phyloP scores from a whole-genome alignment of 2,113 vertebrate species.

The Promerops cafer region DNA sequence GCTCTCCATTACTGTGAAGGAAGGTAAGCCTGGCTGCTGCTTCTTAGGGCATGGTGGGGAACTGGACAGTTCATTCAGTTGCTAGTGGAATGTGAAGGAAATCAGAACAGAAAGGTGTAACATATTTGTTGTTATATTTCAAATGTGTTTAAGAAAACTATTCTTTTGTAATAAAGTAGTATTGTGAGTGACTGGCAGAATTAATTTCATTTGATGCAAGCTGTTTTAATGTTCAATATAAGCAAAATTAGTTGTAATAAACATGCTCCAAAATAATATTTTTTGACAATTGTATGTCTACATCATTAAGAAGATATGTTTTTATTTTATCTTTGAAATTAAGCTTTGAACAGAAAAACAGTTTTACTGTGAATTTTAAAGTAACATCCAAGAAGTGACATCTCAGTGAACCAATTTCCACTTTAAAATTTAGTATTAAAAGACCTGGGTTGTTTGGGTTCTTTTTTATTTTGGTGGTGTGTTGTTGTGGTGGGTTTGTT shows the following conservation, averaged over 20 bases:
- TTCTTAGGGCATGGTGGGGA: not conserved
- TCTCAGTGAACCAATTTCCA: not conserved
- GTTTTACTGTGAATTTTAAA: not conserved
- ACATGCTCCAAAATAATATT: not conserved
- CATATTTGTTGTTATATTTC: not conserved
- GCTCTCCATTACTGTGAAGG: constrained; percentile 74
- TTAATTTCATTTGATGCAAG: not conserved
- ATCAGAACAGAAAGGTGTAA: not conserved
- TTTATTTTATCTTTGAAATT: not conserved
- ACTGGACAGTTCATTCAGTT: not conserved
- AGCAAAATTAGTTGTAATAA: not conserved
- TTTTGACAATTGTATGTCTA: not conserved
- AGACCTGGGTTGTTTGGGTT: not conserved
- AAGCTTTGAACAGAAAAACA: not conserved
- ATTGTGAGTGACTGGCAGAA: not conserved
- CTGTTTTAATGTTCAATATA: not conserved
- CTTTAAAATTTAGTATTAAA: not conserved
- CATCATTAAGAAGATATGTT: not conserved
- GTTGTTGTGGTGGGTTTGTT: not conserved
- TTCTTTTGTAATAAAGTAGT: not conserved
- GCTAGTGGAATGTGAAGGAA: not conserved
- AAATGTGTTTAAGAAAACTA: not conserved
- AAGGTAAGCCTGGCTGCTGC: constrained; percentile 70
- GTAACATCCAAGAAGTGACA: not conserved
- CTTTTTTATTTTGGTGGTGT: not conserved